These are phyloP conservation scores for Rousettus madagascariensis DNA, from an alignment of 2,797 vertebrate species.

Conservation along the genomic window DNA sequence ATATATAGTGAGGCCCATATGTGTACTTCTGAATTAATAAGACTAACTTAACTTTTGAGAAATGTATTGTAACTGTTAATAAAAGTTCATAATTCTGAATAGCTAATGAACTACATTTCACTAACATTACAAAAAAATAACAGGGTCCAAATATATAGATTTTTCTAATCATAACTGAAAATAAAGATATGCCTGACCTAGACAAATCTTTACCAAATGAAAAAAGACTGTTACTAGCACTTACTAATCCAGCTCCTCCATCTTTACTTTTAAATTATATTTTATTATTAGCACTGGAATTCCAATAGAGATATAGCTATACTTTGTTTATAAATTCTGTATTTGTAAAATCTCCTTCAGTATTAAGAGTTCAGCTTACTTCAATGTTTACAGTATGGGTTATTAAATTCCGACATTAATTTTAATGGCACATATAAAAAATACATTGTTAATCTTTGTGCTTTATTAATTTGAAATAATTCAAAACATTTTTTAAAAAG, in stretches of 20 bases:
- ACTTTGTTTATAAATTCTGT: neutral
- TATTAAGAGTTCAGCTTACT: neutral
- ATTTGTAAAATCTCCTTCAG: neutral
- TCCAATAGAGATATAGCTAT: neutral
- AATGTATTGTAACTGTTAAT: neutral
- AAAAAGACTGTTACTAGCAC: neutral
- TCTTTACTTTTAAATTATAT: neutral
- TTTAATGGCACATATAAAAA: neutral
- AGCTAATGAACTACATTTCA: neutral
- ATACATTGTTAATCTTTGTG: neutral
- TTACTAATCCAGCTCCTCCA: neutral
- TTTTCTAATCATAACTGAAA: neutral
- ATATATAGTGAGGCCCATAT: neutral
- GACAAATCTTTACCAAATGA: neutral
- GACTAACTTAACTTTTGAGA: constrained; percentile 32
- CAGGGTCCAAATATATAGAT: neutral
- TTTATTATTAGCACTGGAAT: constrained; percentile 10
- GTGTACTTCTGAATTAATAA: neutral
- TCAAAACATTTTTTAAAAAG: neutral
- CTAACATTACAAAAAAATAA: neutral
- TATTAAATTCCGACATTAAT: constrained; percentile 11
- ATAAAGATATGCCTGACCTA: neutral
- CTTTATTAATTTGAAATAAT: constrained; percentile 34
- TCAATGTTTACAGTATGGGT: neutral
- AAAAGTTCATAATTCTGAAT: constrained; percentile 3